A percentile compares a stretch with the other conserved stretches of the same genome.
Evolutionary conservation across 2,888 invertebrate species (phyloP).

Genomic region (Dicycla oo): DNA sequence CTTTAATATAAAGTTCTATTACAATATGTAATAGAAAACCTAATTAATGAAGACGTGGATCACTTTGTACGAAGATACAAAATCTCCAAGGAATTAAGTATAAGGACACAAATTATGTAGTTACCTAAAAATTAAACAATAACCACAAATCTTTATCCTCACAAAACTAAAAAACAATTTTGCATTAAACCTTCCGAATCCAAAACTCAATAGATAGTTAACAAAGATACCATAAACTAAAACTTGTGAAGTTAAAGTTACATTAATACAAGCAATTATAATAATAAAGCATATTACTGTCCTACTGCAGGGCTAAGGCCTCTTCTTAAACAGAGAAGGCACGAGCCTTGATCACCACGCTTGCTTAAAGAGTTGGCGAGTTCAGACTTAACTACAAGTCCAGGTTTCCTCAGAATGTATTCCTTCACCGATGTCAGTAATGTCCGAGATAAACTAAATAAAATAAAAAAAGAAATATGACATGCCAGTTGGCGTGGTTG

Average conservation of each 20-base stretch:
- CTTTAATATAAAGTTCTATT: not conserved
- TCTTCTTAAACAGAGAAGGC: too few relatives aligned
- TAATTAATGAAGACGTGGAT: not conserved
- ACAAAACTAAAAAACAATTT: constrained; percentile 22
- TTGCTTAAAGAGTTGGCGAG: too few relatives aligned
- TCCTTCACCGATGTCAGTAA: too few relatives aligned
- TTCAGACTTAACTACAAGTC: too few relatives aligned
- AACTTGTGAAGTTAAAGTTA: constrained; percentile 15
- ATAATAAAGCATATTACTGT: not conserved
- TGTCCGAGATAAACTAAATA: too few relatives aligned
- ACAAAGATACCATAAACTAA: constrained; percentile 9
- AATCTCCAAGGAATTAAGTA: not conserved
- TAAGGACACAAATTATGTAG: not conserved
- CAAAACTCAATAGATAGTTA: constrained; percentile 20
- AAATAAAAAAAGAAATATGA: too few relatives aligned
- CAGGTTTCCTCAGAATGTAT: too few relatives aligned
- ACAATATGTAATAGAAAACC: not conserved
- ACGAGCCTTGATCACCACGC: too few relatives aligned
- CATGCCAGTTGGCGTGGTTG: too few relatives aligned
- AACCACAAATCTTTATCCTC: constrained; percentile 2
- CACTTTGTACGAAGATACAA: not conserved
- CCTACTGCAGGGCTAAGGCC: too few relatives aligned
- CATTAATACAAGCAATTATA: too few relatives aligned
- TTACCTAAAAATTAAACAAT: not conserved
- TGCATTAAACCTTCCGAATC: not conserved